A percentile compares a stretch with the other conserved stretches of the same genome.
These are phyloP conservation scores for Nephrotoma flavescens DNA, from an alignment of 2,888 invertebrate genomes.

Conservation along the genomic window DNA sequence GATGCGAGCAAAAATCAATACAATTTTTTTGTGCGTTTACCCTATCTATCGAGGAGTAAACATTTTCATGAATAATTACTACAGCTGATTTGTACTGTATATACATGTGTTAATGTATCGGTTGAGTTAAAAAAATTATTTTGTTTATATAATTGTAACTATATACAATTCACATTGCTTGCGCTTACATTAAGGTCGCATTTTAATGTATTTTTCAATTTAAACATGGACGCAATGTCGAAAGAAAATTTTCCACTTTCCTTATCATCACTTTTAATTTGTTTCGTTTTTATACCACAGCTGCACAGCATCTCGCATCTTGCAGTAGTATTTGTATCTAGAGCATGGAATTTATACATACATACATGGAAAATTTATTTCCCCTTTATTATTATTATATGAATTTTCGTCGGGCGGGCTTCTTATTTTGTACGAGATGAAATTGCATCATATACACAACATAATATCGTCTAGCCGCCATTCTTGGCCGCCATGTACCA, in stretches of 20 bases:
- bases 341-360: too few species aligned
- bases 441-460: neutral
- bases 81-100: neutral
- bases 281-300: neutral
- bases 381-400: neutral
- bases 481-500: neutral
- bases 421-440: neutral
- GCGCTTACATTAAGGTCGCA: neutral
- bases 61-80: neutral
- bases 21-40: neutral
- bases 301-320: neutral
- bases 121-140: neutral
- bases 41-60: neutral
- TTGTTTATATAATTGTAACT: neutral
- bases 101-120: neutral
- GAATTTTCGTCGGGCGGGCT: neutral
- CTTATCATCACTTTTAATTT: neutral
- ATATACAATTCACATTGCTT: neutral
- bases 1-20: neutral
- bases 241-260: neutral
- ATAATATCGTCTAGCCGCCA: neutral
- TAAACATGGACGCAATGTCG: neutral
- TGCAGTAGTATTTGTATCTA: neutral
- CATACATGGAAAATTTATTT: neutral
- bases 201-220: neutral